phyloP scores from a whole-genome alignment of 2,888 invertebrate species.

The Caenorhabditis wallacei region DNA sequence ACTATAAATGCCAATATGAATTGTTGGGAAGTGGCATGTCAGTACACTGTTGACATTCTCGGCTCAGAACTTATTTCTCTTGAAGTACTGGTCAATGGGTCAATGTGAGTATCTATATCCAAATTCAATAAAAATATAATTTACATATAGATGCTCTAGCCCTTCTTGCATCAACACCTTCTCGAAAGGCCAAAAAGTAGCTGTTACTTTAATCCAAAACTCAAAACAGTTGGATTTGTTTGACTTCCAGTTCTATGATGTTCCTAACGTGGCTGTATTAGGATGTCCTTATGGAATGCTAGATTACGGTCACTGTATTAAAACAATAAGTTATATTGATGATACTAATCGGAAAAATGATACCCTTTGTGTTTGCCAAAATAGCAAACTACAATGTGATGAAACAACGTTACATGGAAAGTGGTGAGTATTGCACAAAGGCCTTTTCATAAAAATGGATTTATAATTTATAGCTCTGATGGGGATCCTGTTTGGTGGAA shows the following conservation, averaged over 20 bases:
- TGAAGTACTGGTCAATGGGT: neutral
- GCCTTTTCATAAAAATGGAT: neutral
- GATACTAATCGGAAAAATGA: neutral
- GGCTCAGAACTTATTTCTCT: too few relatives aligned
- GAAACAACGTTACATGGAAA: neutral
- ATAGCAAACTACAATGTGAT: neutral
- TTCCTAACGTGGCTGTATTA: neutral
- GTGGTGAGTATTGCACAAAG: slow-evolving; percentile 11
- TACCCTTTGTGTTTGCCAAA: slow-evolving; percentile 18
- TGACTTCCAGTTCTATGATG: neutral
- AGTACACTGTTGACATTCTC: neutral
- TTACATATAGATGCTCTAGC: slow-evolving; percentile 21
- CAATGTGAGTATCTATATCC: slow-evolving; percentile 20
- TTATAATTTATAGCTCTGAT: neutral
- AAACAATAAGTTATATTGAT: neutral
- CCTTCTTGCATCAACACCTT: neutral
- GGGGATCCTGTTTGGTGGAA: slow-evolving; percentile 26
- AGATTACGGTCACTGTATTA: neutral
- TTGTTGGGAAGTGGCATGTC: slow-evolving; percentile 8
- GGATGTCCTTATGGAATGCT: slow-evolving; percentile 27
- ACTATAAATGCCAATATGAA: slow-evolving; percentile 22
- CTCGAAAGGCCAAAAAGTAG: neutral
- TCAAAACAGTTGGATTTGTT: slow-evolving; percentile 13
- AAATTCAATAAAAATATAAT: neutral
- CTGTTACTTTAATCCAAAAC: neutral